phyloP scores from a whole-genome alignment of 2,888 invertebrate genomes.

The Cremastinae sp. region DNA sequence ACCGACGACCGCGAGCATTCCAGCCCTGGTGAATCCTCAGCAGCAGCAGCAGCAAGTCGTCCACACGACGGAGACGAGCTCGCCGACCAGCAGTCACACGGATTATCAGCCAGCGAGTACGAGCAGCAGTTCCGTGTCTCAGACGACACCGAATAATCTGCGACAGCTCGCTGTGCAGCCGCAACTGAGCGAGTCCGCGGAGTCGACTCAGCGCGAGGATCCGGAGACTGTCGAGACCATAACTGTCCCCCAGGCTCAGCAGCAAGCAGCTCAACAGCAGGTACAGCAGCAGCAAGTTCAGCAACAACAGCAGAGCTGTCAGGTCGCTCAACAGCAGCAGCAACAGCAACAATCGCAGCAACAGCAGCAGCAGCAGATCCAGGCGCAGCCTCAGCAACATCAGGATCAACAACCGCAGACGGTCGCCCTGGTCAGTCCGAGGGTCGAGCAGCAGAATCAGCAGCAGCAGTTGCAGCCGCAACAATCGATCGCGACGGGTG shows the following conservation, averaged over 20 bases:
- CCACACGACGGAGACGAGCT: conserved; percentile 82
- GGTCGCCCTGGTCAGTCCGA: conserved; percentile 77
- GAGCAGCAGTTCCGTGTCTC: conserved; percentile 81
- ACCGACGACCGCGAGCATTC: conserved; percentile 85
- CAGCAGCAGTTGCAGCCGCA: conserved; percentile 68
- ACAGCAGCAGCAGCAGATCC: conserved; percentile 66
- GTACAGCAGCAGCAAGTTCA: conserved; percentile 65
- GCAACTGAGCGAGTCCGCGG: conserved; percentile 80
- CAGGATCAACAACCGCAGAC: conserved; percentile 76
- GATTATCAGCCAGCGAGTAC: conserved; percentile 94
- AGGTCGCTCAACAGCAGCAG: conserved; percentile 55
- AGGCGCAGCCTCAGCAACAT: conserved; percentile 67
- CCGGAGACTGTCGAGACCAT: conserved; percentile 80
- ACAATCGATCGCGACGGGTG: conserved; percentile 72
- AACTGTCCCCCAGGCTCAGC: conserved; percentile 65
- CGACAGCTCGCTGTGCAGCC: conserved; percentile 87
- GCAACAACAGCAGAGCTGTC: conserved; percentile 63
- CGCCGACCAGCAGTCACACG: conserved; percentile 88
- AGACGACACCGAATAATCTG: conserved; percentile 81
- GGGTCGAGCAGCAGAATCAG: conserved; percentile 64
- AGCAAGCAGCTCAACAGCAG: conserved; percentile 62
- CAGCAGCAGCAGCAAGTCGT: conserved; percentile 80
- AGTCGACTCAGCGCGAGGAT: conserved; percentile 83
- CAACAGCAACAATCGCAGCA: conserved; percentile 65
- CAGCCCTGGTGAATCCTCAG: conserved; percentile 76